Evolutionary conservation across 1,140 invertebrate species (phyloP), one percentile per base, ranked within the genome.

Genomic region (Nephila pilipes): DNA sequence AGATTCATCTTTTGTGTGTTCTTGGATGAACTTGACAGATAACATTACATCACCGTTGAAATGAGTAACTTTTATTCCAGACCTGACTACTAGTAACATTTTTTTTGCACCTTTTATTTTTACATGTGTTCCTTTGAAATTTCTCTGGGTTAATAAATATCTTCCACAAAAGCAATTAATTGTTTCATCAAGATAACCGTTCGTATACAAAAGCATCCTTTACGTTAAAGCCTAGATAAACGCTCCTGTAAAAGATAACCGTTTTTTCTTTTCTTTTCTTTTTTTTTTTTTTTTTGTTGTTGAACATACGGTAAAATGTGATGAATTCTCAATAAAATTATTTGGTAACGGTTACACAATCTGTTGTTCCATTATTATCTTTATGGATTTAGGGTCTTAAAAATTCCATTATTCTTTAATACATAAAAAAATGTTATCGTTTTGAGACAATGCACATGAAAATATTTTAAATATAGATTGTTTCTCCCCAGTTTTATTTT

Each of bases 1-100:
- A 16, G 80, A 25, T 18, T 81, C 2, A 55, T 57, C n/a, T 54
- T 55, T n/a, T n/a, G n/a, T 55, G 55, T 54, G 10, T 83, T 20
- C 10, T 83, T 55, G 29, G 80, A 83, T 83, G 80, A 83, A 83
- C 80, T 83, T 83, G 80, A 55, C 80, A 55, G 80, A 83, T 83
- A 75, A 46, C 6, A 46, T 46, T 46, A 46, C 4, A 46, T 0
- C 12, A 1, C 46, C 25, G 65, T 32, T 75, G 25, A 65, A 65
- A 65, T 2, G 63, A 65, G 63, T n/a, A 65, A 32, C 65, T 75
- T 75, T 36, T 36, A 29, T 75, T 29, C 18, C 5, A 58, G 57
- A 75, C 14, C 65, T 29, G 65, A 32, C 32, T 14, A 32, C 65
- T 75, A 18, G 14, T 14, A 75, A 32, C 16, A 75, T 75, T 32